Conservation (phyloP, 1,140 invertebrate genomes). For the Galleria mellonella region DNA sequence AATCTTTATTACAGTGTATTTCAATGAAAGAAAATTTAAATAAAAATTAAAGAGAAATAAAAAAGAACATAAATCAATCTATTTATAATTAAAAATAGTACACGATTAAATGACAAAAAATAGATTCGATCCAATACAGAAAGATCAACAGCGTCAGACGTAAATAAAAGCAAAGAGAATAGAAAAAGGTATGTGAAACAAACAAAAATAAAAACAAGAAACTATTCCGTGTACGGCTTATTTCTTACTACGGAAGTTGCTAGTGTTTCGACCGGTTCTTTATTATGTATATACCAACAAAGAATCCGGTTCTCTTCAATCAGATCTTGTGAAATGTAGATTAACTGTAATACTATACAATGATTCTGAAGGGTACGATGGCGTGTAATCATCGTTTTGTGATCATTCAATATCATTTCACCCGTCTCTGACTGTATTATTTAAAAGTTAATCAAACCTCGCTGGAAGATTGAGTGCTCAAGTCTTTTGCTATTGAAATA, state of each 20-base stretch:
- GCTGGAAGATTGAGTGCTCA: too few relatives aligned
- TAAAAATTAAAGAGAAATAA: too few relatives aligned
- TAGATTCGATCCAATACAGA: slow-evolving; percentile 9
- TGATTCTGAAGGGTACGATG: neutral
- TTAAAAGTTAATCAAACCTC: too few relatives aligned
- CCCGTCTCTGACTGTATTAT: too few relatives aligned
- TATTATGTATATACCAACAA: slow-evolving; percentile 16
- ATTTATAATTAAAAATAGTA: too few relatives aligned
- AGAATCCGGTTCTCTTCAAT: slow-evolving; percentile 19
- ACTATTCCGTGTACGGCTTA: slow-evolving; percentile 35
- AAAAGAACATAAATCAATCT: too few relatives aligned
- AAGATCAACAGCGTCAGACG: slow-evolving; percentile 27
- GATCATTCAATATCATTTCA: neutral
- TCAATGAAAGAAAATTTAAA: too few relatives aligned
- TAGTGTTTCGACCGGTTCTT: slow-evolving; percentile 51
- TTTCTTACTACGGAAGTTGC: slow-evolving; percentile 55
- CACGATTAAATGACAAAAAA: neutral
- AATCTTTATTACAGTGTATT: too few relatives aligned
- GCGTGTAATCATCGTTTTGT: slow-evolving; percentile 4
- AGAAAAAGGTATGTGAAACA: slow-evolving; percentile 38
- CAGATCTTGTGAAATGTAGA: slow-evolving; percentile 21
- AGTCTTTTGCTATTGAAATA: too few relatives aligned
- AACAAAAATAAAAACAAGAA: slow-evolving; percentile 45
- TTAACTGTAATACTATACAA: slow-evolving; percentile 8
- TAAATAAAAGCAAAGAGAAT: slow-evolving; percentile 32